Evolutionary conservation across 2,888 invertebrate genomes (phyloP).

Genomic region (Morpho achilles): DNA sequence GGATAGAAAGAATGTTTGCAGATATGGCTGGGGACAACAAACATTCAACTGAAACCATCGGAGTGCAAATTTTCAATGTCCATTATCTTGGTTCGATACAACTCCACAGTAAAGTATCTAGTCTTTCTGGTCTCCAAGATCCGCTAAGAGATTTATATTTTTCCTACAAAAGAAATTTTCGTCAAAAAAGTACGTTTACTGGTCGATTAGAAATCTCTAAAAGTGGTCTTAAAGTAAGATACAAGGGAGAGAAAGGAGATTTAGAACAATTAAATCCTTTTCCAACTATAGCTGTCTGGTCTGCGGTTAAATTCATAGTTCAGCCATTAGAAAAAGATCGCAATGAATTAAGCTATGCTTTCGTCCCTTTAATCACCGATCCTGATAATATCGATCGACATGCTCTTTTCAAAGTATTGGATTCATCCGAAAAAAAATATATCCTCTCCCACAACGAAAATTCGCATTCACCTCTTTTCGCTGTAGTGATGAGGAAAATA

Average conservation of each 20-base stretch:
- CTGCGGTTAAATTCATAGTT: slow-evolving; percentile 91
- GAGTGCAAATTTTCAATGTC: slow-evolving; percentile 83
- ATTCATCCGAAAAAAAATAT: slow-evolving; percentile 72
- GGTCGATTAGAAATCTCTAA: slow-evolving; percentile 84
- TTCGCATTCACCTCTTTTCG: slow-evolving; percentile 91
- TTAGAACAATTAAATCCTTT: slow-evolving; percentile 88
- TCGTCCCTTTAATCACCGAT: slow-evolving; percentile 90
- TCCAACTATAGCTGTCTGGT: slow-evolving; percentile 95
- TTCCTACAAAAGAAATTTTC: slow-evolving; percentile 76
- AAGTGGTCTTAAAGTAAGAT: slow-evolving; percentile 85
- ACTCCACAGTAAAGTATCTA: slow-evolving; percentile 88
- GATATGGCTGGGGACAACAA: slow-evolving; percentile 82
- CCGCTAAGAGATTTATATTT: slow-evolving; percentile 88
- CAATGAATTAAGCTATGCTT: slow-evolving; percentile 83
- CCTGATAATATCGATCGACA: slow-evolving; percentile 88
- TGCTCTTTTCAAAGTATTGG: slow-evolving; percentile 80
- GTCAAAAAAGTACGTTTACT: slow-evolving; percentile 73
- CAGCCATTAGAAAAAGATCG: slow-evolving; percentile 79
- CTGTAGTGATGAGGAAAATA: slow-evolving; percentile 92
- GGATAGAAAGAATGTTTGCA: slow-evolving; percentile 91
- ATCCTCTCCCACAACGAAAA: slow-evolving; percentile 79
- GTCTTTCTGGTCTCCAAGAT: slow-evolving; percentile 88
- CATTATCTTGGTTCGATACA: slow-evolving; percentile 91
- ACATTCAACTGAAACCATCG: slow-evolving; percentile 71
- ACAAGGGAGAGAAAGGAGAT: slow-evolving; percentile 81